Conservation (phyloP, 1,140 invertebrate species). For the Zeugodacus cucurbitae region DNA sequence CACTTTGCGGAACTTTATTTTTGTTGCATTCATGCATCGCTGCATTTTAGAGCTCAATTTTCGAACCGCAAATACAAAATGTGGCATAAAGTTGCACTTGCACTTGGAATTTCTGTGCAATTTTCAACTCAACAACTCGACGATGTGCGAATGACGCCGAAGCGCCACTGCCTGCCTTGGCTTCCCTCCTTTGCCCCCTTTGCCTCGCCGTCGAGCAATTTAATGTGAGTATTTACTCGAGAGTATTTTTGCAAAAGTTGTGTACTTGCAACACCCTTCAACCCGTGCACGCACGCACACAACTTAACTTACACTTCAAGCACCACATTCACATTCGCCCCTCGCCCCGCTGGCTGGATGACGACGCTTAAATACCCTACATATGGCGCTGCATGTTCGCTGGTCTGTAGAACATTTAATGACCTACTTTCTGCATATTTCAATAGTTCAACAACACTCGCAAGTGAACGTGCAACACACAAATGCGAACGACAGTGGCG, state of each 20-base stretch:
- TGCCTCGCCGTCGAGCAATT: not conserved
- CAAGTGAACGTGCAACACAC: constrained; percentile 25
- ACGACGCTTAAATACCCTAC: constrained; percentile 25
- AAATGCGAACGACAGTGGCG: not conserved
- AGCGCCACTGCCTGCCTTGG: not conserved
- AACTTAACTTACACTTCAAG: not conserved
- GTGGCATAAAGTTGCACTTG: constrained; percentile 37
- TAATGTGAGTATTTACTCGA: constrained; percentile 20
- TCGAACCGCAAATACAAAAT: constrained; percentile 32
- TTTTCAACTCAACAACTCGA: constrained; percentile 30
- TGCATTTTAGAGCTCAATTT: constrained; percentile 26
- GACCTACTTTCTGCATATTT: constrained; percentile 37
- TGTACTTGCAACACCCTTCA: not conserved
- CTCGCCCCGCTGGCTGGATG: not conserved
- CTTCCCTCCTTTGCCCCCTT: not conserved
- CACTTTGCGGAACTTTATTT: constrained; percentile 22
- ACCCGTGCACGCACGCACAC: not conserved
- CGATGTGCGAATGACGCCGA: not conserved
- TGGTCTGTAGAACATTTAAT: constrained; percentile 34
- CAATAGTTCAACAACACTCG: constrained; percentile 38
- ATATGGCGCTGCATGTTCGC: constrained; percentile 15
- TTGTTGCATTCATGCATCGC: constrained; percentile 31
- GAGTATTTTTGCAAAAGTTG: constrained; percentile 27
- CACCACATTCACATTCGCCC: not conserved
- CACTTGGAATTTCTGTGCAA: constrained; percentile 33